phyloP scores from a whole-genome alignment of 2,888 invertebrate species.

The Pachydiplax longipennis region DNA sequence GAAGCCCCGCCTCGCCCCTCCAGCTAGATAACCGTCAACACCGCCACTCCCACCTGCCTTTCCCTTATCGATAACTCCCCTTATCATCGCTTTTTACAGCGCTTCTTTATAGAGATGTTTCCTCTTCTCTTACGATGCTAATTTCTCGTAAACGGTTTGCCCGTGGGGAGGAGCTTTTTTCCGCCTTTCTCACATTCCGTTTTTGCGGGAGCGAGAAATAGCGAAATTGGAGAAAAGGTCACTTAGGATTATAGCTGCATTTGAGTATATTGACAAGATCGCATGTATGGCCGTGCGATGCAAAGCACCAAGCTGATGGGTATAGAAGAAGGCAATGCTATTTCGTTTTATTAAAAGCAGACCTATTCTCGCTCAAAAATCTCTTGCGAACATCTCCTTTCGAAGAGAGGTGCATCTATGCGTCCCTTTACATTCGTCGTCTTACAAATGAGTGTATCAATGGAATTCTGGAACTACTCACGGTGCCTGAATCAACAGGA shows the following conservation, averaged over 20 bases:
- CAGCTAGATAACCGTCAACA: background rate
- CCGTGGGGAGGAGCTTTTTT: background rate
- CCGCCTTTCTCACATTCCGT: background rate
- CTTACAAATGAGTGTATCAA: too few relatives aligned
- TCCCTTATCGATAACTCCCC: background rate
- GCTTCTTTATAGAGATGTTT: background rate
- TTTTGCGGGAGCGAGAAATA: background rate
- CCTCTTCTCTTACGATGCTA: background rate
- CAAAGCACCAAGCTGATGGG: background rate
- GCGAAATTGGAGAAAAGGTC: background rate
- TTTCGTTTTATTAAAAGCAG: too few relatives aligned
- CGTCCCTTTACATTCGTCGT: too few relatives aligned
- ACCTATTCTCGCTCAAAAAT: too few relatives aligned
- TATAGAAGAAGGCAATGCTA: too few relatives aligned
- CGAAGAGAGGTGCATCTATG: too few relatives aligned
- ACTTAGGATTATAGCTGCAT: background rate
- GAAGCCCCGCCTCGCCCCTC: background rate
- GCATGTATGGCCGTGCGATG: background rate
- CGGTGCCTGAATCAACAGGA: too few relatives aligned
- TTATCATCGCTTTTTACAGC: background rate
- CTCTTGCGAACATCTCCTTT: too few relatives aligned
- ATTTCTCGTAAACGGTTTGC: background rate
- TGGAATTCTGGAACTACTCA: too few relatives aligned
- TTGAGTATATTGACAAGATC: background rate
- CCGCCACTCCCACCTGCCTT: background rate